Evolutionary conservation across 1,140 invertebrate genomes (phyloP).

Genomic region (Musca domestica): DNA sequence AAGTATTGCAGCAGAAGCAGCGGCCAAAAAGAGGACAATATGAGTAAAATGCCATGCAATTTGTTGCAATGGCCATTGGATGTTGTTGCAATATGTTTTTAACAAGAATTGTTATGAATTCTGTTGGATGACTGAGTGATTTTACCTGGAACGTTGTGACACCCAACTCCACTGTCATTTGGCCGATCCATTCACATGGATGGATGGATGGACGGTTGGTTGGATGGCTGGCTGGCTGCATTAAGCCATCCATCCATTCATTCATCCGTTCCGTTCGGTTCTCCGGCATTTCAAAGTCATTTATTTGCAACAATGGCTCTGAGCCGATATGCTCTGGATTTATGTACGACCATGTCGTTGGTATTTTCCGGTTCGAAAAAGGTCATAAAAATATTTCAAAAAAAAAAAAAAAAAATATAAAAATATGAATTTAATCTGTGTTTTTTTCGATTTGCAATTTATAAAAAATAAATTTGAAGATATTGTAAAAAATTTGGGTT

Average conservation of each 20-base stretch:
- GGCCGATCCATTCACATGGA: too few species aligned
- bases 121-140: neutral
- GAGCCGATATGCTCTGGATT: neutral
- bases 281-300: neutral
- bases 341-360: neutral
- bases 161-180: too few species aligned
- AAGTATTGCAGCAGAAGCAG: neutral
- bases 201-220: neutral
- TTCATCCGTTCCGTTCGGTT: neutral
- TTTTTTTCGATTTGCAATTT: too few species aligned
- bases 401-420: too few species aligned
- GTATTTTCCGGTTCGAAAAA: too few species aligned
- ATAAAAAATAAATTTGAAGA: too few species aligned
- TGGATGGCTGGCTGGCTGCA: neutral
- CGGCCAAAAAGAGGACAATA: neutral
- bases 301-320: slow-evolving; percentile 17
- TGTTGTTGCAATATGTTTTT: neutral
- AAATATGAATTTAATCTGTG: too few species aligned
- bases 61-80: neutral
- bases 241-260: slow-evolving; percentile 8
- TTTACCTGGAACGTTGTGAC: too few species aligned
- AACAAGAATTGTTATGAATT: slow-evolving; percentile 7
- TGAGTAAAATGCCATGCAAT: neutral
- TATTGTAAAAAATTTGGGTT: too few species aligned
- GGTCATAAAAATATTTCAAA: too few species aligned